Base-by-base conservation (phyloP, 2,113 vertebrate species). In the Cettia cetti region DNA sequence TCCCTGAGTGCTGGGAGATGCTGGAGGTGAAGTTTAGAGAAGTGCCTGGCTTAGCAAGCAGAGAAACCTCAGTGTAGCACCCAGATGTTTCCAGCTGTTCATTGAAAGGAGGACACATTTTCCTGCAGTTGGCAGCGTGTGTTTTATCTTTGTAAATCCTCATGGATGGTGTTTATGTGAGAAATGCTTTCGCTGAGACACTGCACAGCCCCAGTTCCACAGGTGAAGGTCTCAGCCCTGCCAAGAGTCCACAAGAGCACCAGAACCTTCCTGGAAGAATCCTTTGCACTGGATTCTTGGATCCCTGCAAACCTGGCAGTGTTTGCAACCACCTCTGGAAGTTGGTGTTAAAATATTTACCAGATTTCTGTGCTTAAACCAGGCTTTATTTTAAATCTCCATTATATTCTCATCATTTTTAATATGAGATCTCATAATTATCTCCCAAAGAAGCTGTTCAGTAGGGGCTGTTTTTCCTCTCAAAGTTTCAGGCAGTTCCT, bases 101-200 rank as follows among this genome's bases (percentile, higher is more conserved):
- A n/a, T 11, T 24, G 54, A 19, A 40, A 86, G 66, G 49, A 50
- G 19, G 8, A 14, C 27, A 22, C 26, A 1, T 70, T 60, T 53
- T 13, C 54, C 70, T 54, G 2, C 42, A 16, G 71, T 12, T 11
- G 5, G 28, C 21, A 13, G 16, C 7, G 6, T 10, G 40, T 45
- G 68, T 33, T 90, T 83, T 45, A 2, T 7, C 78, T 60, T 10
- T 54, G 65, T 50, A n/a, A 59, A 50, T 27, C 35, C 18, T 77
- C 59, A 15, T 3, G 3, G 19, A 6, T 0, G 0, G 42, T 68
- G 71, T 77, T 71, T 52, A n/a, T 26, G 40, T 77, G 72, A 42
- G 56, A 77, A 53, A 40, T 61, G 39, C 68, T 63, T 77, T 57
- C 39, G 9, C 28, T 74, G 76, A 27, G 74, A 6, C 45, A 0